These are phyloP conservation scores for Mesoclemmys tuberculata DNA, from an alignment of 2,113 vertebrate species.

Conservation along the genomic window DNA sequence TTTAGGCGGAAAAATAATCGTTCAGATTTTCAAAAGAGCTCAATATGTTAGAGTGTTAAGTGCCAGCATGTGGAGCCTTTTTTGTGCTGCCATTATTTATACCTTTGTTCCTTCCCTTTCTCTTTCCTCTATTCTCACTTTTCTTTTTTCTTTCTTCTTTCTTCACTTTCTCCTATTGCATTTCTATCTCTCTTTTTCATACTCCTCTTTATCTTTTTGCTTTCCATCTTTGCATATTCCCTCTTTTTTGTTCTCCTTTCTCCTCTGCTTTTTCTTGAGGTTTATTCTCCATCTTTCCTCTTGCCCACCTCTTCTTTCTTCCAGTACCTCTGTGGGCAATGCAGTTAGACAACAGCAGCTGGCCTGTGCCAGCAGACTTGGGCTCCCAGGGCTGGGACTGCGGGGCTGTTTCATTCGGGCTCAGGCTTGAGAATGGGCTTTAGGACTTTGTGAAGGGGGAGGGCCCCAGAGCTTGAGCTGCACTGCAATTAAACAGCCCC, in stretches of 20 bases:
- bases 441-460: no score
- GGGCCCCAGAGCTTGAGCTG: no score
- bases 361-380: background rate
- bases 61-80: background rate
- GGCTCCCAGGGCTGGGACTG: background rate
- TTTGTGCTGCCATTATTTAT: background rate
- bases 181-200: background rate
- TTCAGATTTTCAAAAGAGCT: background rate
- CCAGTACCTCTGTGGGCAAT: background rate
- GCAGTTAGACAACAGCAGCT: background rate
- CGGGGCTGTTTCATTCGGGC: background rate
- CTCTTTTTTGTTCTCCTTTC: background rate
- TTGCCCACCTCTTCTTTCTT: background rate
- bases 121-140: background rate
- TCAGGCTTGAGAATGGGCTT: no score
- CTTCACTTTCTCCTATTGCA: background rate
- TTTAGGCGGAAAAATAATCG: background rate
- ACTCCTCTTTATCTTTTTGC: background rate
- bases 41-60: background rate
- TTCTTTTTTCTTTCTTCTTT: background rate
- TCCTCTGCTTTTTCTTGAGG: background rate
- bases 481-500: no score
- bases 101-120: background rate
- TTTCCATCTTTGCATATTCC: background rate
- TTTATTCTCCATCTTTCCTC: background rate